These are phyloP conservation scores for Drosophila sechellia DNA, from an alignment of 1,140 invertebrate species.

Conservation along the genomic window DNA sequence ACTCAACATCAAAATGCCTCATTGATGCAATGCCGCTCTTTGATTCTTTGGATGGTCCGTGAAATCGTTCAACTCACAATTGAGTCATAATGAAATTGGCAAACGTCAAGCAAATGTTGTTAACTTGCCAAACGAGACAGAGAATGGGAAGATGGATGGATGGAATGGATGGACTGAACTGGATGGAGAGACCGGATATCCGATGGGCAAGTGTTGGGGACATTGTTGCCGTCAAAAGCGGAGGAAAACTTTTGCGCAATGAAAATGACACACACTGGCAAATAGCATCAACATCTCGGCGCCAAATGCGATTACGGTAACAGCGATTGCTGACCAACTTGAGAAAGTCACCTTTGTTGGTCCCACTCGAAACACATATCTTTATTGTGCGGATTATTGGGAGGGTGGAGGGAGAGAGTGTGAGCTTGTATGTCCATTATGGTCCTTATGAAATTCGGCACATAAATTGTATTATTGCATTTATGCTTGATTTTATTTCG, in stretches of 20 bases:
- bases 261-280: slow-evolving; percentile 69
- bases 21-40: slow-evolving; percentile 41
- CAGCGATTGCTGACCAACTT: slow-evolving; percentile 40
- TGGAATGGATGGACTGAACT: not conserved
- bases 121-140: slow-evolving; percentile 52
- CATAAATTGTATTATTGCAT: slow-evolving; percentile 84
- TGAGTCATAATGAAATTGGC: slow-evolving; percentile 83
- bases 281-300: slow-evolving; percentile 62
- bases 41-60: slow-evolving; percentile 39
- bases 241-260: slow-evolving; percentile 49
- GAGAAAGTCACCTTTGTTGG: slow-evolving; percentile 76
- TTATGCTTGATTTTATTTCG: slow-evolving; percentile 84
- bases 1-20: slow-evolving; percentile 30
- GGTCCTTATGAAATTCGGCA: slow-evolving; percentile 80
- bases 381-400: slow-evolving; percentile 55
- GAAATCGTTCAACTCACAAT: slow-evolving; percentile 75
- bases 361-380: slow-evolving; percentile 30
- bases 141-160: not conserved
- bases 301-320: slow-evolving; percentile 79
- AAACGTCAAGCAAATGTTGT: slow-evolving; percentile 82
- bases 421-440: slow-evolving; percentile 63
- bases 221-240: slow-evolving; percentile 56
- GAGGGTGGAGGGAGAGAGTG: slow-evolving; percentile 16
- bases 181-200: slow-evolving; percentile 17
- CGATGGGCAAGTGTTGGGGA: slow-evolving; percentile 44